A percentile compares a stretch with the other conserved stretches of the same genome.
These are phyloP conservation scores for Pogonomyrmex barbatus DNA, from an alignment of 1,140 invertebrate genomes.

Conservation along the genomic window DNA sequence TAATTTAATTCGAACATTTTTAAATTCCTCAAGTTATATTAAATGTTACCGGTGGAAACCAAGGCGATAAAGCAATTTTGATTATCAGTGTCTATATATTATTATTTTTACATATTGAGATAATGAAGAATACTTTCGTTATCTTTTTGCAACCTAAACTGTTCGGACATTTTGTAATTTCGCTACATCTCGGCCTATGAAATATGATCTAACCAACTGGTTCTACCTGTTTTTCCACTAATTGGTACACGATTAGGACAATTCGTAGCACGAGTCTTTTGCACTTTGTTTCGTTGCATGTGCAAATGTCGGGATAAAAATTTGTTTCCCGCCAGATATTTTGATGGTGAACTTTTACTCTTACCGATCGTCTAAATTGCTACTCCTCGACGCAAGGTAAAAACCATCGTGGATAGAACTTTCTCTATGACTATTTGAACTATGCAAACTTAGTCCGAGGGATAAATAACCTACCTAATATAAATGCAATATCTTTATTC, in stretches of 20 bases:
- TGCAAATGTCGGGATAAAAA: slow-evolving; percentile 4
- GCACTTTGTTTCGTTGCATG: slow-evolving; percentile 10
- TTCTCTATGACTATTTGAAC: slow-evolving; percentile 48
- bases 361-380: slow-evolving; percentile 41
- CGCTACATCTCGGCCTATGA: neutral
- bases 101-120: neutral
- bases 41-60: neutral
- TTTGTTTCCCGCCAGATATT: slow-evolving; percentile 8
- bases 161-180: neutral
- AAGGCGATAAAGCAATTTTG: neutral
- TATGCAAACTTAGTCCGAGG: slow-evolving; percentile 17
- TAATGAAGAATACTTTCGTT: neutral
- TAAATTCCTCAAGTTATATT: neutral
- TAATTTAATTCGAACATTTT: no score
- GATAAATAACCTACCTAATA: neutral
- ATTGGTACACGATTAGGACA: neutral
- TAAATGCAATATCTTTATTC: slow-evolving; percentile 28
- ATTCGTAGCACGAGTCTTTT: neutral
- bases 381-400: slow-evolving; percentile 16
- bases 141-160: neutral
- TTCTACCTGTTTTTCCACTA: slow-evolving; percentile 23
- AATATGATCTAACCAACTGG: slow-evolving; percentile 10
- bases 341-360: slow-evolving; percentile 31
- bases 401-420: slow-evolving; percentile 1
- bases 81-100: neutral